phyloP scores from a whole-genome alignment of 2,797 vertebrate genomes.

The Cottoperca gobio region DNA sequence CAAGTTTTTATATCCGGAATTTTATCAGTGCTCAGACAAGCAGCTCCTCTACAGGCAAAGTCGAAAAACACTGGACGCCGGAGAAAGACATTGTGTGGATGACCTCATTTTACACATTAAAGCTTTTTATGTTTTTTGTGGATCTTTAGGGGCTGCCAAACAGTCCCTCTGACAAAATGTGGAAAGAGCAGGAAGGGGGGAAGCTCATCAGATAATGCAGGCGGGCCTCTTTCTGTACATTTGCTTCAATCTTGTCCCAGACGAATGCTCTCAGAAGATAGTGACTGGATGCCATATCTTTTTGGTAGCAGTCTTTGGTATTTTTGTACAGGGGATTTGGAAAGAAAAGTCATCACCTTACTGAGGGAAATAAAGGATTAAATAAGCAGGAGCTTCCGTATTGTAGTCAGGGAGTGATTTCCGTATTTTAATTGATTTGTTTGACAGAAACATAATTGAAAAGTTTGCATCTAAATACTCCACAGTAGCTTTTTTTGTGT shows the following conservation, averaged over 20 bases:
- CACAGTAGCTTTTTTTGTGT: not conserved
- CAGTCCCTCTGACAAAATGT: conserved; percentile 16
- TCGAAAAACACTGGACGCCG: conserved; percentile 29
- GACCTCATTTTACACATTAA: conserved; percentile 72
- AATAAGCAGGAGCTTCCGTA: conserved; percentile 2
- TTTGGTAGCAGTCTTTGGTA: conserved; percentile 18
- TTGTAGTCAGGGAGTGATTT: conserved; percentile 10
- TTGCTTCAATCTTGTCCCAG: conserved; percentile 27
- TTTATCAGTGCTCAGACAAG: conserved; percentile 68
- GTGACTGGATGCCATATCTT: conserved; percentile 35
- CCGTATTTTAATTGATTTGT: conserved; percentile 34
- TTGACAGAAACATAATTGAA: conserved; percentile 7
- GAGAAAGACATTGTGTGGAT: conserved; percentile 49
- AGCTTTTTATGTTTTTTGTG: conserved; percentile 9
- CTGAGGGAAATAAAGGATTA: conserved; percentile 27
- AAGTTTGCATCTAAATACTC: conserved; percentile 19
- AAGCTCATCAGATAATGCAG: conserved; percentile 51
- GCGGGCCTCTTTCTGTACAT: conserved; percentile 17
- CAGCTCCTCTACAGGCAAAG: conserved; percentile 48
- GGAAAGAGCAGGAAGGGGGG: conserved; percentile 9
- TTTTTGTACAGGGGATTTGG: conserved; percentile 25
- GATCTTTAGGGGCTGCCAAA: conserved; percentile 10
- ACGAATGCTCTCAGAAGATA: conserved; percentile 14
- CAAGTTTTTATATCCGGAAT: conserved; percentile 65
- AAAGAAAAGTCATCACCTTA: conserved; percentile 40